Evolutionary conservation across 2,113 vertebrate species (phyloP).

Genomic region (Semnornis frantzii): DNA sequence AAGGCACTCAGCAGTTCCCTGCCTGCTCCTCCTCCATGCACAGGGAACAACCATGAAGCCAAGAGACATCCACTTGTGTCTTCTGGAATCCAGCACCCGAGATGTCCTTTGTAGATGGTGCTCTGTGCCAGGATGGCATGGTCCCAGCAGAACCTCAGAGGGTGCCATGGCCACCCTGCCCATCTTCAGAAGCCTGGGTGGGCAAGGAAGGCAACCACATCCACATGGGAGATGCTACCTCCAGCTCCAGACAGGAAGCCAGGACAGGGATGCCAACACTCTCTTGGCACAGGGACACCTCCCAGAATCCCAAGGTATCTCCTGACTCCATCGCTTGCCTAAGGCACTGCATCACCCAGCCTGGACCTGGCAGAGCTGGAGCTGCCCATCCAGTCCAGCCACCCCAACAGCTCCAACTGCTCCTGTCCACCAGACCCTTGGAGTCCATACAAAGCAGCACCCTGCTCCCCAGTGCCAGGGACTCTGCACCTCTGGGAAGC

Average conservation of each 20-base stretch:
- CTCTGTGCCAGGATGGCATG: background rate
- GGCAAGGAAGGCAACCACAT: background rate
- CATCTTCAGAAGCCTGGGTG: background rate
- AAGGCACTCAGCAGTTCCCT: background rate
- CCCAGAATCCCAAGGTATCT: background rate
- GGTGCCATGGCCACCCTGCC: rapidly evolving
- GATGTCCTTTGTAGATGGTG: background rate
- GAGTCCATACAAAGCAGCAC: background rate
- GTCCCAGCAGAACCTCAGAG: background rate
- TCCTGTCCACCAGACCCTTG: background rate
- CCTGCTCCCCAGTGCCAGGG: background rate
- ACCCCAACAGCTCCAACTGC: background rate
- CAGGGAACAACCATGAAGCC: background rate
- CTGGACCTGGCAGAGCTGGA: background rate
- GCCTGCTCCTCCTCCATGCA: background rate
- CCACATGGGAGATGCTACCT: background rate
- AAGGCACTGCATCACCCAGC: background rate
- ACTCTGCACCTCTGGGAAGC: background rate
- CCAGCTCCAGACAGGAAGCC: background rate
- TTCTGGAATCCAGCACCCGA: background rate
- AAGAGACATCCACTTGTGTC: background rate
- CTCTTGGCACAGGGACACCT: background rate
- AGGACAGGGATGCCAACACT: background rate
- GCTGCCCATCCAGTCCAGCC: background rate
- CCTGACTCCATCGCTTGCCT: rapidly evolving